Conservation (phyloP, 1,140 invertebrate species). For the Leptopilina boulardi region DNA sequence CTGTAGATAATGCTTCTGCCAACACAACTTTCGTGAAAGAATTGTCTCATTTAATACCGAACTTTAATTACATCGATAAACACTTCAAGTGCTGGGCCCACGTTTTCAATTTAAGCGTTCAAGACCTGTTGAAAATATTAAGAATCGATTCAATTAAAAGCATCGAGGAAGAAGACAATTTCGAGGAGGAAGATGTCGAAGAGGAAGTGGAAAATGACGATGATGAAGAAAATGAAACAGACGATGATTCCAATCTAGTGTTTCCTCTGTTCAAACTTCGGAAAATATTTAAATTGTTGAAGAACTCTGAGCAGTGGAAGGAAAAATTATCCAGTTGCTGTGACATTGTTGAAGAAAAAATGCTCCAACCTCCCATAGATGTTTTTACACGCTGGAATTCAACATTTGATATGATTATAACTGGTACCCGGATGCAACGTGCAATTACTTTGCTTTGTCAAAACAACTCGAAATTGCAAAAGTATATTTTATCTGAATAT, state of each 20-base stretch:
- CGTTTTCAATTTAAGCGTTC: not conserved
- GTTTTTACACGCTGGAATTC: too few relatives aligned
- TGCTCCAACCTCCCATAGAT: too few relatives aligned
- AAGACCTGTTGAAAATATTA: not conserved
- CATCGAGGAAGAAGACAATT: not conserved
- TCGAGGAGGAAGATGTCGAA: not conserved
- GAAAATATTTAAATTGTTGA: not conserved
- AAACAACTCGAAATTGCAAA: too few relatives aligned
- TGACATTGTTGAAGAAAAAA: not conserved
- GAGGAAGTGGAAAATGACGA: not conserved
- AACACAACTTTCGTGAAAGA: not conserved
- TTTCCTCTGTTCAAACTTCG: not conserved
- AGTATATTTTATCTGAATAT: too few relatives aligned
- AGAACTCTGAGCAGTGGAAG: not conserved
- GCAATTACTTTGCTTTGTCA: too few relatives aligned
- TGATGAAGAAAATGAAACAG: not conserved
- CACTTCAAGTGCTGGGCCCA: not conserved
- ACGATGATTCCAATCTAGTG: not conserved
- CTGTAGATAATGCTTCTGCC: not conserved
- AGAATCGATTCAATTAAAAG: not conserved
- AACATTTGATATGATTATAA: too few relatives aligned
- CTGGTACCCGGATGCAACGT: too few relatives aligned
- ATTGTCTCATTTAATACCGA: not conserved
- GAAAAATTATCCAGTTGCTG: not conserved
- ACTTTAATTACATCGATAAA: not conserved